phyloP scores from a whole-genome alignment of 2,797 vertebrate genomes.

The Melanotaenia boesemani region DNA sequence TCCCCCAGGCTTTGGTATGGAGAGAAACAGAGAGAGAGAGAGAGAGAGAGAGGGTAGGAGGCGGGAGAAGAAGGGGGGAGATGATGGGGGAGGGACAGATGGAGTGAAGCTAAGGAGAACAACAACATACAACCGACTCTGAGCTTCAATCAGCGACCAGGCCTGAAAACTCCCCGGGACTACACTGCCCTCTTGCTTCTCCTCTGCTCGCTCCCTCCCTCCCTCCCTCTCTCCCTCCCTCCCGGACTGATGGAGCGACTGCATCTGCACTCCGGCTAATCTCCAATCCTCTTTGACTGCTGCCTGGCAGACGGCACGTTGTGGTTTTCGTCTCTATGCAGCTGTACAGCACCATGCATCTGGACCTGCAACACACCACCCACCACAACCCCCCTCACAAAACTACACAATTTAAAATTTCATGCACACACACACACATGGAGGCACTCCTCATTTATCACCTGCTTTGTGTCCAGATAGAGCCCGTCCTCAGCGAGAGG shows the following conservation, averaged over 20 bases:
- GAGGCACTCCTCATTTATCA: constrained; percentile 73
- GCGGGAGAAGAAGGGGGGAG: constrained; percentile 78
- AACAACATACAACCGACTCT: constrained; percentile 86
- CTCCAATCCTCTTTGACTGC: constrained; percentile 71
- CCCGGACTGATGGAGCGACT: constrained; percentile 59
- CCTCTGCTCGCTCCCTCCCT: constrained; percentile 62
- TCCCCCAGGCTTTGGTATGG: constrained; percentile 90
- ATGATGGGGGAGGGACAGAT: constrained; percentile 82
- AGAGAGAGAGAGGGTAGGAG: constrained; percentile 66
- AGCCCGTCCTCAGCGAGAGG: constrained; percentile 70
- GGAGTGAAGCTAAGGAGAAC: constrained; percentile 81
- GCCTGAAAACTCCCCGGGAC: constrained; percentile 82
- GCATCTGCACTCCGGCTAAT: constrained; percentile 65
- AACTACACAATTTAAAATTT: constrained; percentile 42
- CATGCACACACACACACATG: background rate
- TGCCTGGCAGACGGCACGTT: constrained; percentile 51
- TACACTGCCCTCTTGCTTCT: constrained; percentile 91
- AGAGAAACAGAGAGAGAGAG: constrained; percentile 61
- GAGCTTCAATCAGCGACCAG: constrained; percentile 91
- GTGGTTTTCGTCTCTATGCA: constrained; percentile 51
- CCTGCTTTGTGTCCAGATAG: constrained; percentile 79
- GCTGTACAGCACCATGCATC: constrained; percentile 55
- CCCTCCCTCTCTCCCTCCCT: constrained; percentile 41
- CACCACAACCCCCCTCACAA: background rate
- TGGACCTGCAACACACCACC: constrained; percentile 35